Percentiles rank a stretch among this genome's conserved stretches.
phyloP scores from a whole-genome alignment of 2,113 vertebrate species.

The Hyperopisus bebe region DNA sequence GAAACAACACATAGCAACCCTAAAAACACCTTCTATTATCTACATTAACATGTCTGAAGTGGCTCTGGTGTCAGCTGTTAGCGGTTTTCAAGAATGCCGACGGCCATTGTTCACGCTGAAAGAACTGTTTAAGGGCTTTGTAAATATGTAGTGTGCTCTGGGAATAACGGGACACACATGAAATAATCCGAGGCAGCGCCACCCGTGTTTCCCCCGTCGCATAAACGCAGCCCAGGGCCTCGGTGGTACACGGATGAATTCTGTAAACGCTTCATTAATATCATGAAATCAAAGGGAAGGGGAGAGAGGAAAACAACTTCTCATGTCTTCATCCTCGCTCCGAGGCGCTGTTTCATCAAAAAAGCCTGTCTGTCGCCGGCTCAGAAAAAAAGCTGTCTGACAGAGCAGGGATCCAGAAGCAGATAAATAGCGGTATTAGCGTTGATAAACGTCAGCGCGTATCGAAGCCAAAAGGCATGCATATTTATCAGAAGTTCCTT shows the following conservation, averaged over 20 bases:
- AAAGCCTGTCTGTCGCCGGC: not conserved
- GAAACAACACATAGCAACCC: not conserved
- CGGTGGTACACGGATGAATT: not conserved
- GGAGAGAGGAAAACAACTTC: not conserved
- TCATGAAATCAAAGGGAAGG: not conserved
- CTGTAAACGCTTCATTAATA: conserved; percentile 7
- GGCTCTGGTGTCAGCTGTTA: not conserved
- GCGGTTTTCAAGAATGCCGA: not conserved
- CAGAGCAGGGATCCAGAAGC: not conserved
- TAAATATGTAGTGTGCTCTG: not conserved
- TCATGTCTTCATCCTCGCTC: not conserved
- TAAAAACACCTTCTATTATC: not conserved
- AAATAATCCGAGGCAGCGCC: not conserved
- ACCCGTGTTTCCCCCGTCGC: not conserved
- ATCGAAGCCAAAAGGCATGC: conserved; percentile 1
- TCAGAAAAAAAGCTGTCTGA: not conserved
- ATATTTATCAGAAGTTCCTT: conserved; percentile 11
- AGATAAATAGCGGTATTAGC: not conserved
- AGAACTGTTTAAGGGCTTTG: not conserved
- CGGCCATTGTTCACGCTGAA: not conserved
- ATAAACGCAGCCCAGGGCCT: not conserved
- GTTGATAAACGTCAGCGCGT: not conserved
- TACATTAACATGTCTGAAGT: not conserved
- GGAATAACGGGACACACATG: not conserved
- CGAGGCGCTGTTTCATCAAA: not conserved